Evolutionary conservation across 2,888 invertebrate species (phyloP).

Genomic region (Scaptodrosophila latifasciaeformis): DNA sequence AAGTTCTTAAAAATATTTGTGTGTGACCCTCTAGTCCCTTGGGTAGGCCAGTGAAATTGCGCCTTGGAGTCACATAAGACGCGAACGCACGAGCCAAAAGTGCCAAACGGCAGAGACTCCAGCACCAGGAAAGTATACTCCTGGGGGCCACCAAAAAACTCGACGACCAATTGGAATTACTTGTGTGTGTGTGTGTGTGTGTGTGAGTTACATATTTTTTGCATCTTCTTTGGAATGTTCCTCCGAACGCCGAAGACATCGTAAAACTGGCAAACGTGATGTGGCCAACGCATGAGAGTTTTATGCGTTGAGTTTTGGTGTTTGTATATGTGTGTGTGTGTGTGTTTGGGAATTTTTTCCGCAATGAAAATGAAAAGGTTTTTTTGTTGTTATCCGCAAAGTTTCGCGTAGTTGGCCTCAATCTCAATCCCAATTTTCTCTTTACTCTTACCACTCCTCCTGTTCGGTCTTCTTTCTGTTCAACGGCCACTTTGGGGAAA

Average conservation of each 20-base stretch:
- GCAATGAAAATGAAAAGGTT: conserved; percentile 51
- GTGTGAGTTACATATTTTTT: conserved; percentile 5
- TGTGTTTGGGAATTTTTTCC: conserved; percentile 39
- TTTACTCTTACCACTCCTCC: too few species aligned
- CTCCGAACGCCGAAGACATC: too few species aligned
- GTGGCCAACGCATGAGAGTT: not conserved
- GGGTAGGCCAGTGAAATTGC: conserved; percentile 72
- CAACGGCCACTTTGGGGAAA: conserved; percentile 1
- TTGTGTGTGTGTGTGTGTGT: conserved; percentile 2
- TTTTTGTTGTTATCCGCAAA: too few species aligned
- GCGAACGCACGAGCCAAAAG: conserved; percentile 54
- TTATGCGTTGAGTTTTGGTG: not conserved
- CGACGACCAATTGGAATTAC: conserved; percentile 68
- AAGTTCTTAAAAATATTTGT: conserved; percentile 23
- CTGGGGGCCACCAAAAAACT: conserved; percentile 52
- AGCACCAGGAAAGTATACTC: conserved; percentile 62
- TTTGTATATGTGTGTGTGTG: conserved; percentile 27
- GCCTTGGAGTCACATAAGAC: conserved; percentile 75
- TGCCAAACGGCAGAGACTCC: conserved; percentile 73
- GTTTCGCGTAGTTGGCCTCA: conserved; percentile 11
- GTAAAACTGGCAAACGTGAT: conserved; percentile 1
- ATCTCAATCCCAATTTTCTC: not conserved
- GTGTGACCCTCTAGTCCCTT: conserved; percentile 40
- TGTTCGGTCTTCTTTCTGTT: too few species aligned
- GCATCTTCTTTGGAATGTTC: too few species aligned